phyloP scores from a whole-genome alignment of 1,140 invertebrate species.

The Papilio machaon region DNA sequence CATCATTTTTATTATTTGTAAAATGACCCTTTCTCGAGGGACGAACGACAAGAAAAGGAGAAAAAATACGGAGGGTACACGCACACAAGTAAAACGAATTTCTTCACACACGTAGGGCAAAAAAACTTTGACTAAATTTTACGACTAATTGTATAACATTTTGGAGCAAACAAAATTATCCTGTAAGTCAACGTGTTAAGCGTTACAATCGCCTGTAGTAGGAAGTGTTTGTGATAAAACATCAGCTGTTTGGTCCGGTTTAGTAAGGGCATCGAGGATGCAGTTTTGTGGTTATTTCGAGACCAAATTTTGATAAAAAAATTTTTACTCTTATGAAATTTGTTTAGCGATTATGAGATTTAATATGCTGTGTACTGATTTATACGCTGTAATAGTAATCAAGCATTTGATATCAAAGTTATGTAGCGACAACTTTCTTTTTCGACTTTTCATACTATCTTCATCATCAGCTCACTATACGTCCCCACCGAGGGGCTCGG shows the following conservation, averaged over 20 bases:
- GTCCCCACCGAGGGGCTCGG: too few relatives aligned
- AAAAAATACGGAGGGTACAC: constrained; percentile 40
- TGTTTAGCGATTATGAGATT: not conserved
- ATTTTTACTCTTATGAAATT: not conserved
- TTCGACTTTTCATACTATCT: too few relatives aligned
- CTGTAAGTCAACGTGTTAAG: not conserved
- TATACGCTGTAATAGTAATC: too few relatives aligned
- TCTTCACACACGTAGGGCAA: constrained; percentile 42
- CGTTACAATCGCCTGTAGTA: constrained; percentile 28
- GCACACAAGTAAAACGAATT: constrained; percentile 40
- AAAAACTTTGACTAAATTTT: constrained; percentile 47
- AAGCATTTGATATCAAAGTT: too few relatives aligned
- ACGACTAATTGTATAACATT: constrained; percentile 48
- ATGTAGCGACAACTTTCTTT: too few relatives aligned
- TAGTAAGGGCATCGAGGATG: constrained; percentile 46
- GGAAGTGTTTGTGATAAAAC: constrained; percentile 47
- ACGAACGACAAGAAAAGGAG: constrained; percentile 41
- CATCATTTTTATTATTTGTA: constrained; percentile 50
- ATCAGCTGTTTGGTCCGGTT: constrained; percentile 48
- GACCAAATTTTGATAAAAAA: constrained; percentile 45
- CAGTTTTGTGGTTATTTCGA: constrained; percentile 49
- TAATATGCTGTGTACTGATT: too few relatives aligned
- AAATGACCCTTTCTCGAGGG: constrained; percentile 51
- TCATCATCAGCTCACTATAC: too few relatives aligned
- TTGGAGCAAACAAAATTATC: constrained; percentile 29